Conservation (phyloP, 2,888 invertebrate genomes). For the Nezara viridula region DNA sequence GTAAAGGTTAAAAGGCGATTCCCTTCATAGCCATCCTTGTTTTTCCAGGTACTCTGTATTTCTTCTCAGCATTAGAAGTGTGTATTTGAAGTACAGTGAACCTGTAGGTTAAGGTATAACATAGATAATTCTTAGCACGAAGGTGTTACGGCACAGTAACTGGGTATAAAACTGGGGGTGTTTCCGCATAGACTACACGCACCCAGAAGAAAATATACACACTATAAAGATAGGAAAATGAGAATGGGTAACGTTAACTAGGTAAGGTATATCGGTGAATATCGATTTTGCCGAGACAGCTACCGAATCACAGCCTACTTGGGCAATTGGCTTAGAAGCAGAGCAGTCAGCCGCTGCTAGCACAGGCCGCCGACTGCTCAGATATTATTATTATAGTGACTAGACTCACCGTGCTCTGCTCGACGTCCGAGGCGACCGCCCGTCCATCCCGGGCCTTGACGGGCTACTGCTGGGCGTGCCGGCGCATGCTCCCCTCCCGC, state of each 20-base stretch:
- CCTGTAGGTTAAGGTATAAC: background rate
- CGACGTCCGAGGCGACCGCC: constrained; percentile 54
- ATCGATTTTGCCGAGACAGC: background rate
- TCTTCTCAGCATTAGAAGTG: background rate
- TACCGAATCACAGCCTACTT: too few species aligned
- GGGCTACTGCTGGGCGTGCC: constrained; percentile 59
- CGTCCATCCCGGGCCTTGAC: constrained; percentile 55
- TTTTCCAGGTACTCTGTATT: background rate
- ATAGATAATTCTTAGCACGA: background rate
- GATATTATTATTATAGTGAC: background rate
- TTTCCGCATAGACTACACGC: background rate
- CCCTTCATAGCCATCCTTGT: background rate
- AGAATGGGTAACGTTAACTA: background rate
- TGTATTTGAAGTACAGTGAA: background rate
- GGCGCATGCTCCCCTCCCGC: constrained; percentile 50
- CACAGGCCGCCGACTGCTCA: background rate
- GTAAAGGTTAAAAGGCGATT: constrained; percentile 41
- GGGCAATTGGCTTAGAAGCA: background rate
- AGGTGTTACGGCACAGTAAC: background rate
- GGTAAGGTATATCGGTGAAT: background rate
- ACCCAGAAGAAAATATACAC: background rate
- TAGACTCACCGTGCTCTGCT: constrained; percentile 51
- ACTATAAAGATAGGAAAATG: too few species aligned
- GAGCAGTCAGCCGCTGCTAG: background rate
- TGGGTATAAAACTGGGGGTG: background rate